phyloP scores from a whole-genome alignment of 2,888 invertebrate species.

The Chaetogeoica ovagalla region DNA sequence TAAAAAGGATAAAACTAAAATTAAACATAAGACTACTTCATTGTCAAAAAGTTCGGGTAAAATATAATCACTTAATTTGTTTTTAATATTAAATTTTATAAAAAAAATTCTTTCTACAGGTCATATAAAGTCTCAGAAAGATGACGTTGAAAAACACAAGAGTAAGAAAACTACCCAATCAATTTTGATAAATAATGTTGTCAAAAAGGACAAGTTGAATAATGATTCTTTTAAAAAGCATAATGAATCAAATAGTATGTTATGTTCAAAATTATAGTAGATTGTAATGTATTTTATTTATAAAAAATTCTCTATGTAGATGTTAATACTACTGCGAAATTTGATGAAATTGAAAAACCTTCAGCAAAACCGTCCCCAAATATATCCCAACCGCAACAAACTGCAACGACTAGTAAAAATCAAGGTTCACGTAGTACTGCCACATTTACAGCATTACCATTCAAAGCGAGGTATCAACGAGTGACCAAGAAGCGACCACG shows the following conservation, averaged over 20 bases:
- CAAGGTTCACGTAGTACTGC: conserved; percentile 50
- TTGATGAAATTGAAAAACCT: conserved; percentile 29
- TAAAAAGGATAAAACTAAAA: conserved; percentile 53
- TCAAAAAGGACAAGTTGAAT: conserved; percentile 36
- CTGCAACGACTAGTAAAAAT: conserved; percentile 37
- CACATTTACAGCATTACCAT: conserved; percentile 45
- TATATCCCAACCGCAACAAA: conserved; percentile 34
- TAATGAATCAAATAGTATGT: conserved; percentile 40
- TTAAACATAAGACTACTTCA: conserved; percentile 30
- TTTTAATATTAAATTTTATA: neutral
- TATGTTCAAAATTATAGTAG: conserved; percentile 5
- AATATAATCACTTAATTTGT: neutral
- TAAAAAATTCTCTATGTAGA: neutral
- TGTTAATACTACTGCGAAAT: conserved; percentile 24
- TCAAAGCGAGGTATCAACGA: conserved; percentile 49
- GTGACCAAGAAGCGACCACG: conserved; percentile 45
- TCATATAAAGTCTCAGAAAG: conserved; percentile 34
- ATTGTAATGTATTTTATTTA: conserved; percentile 18
- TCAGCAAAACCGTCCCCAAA: conserved; percentile 30
- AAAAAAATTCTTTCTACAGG: conserved; percentile 22
- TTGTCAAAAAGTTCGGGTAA: conserved; percentile 15
- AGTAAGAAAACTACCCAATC: conserved; percentile 3
- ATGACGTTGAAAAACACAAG: conserved; percentile 39
- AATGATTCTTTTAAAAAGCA: conserved; percentile 36
- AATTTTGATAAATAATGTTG: neutral